Evolutionary conservation across 1,140 invertebrate genomes (phyloP), one percentile per base, ranked within the genome.

Genomic region (Acromyrmex heyeri): DNA sequence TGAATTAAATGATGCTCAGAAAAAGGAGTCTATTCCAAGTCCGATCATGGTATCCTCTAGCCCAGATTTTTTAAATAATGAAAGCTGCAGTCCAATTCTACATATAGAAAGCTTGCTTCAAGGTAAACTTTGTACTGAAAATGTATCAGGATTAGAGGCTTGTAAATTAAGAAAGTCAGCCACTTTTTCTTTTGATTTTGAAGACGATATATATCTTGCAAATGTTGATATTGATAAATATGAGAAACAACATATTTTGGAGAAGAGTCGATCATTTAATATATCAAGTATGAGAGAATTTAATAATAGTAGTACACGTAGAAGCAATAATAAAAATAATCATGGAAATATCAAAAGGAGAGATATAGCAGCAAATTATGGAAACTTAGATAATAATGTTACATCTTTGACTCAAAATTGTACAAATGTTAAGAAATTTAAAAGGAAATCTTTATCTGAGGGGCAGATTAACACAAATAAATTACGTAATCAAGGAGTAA

Each of bases 1-100:
- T 79, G 48, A 79, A 69, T 38, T n/a, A 5, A 53, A 48, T 59
- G 62, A 78, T n/a, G 62, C 48, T 57, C 62, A 65, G 1, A 21
- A 34, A n/a, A 21, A 21, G 38, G 38, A 38, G 61, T 67, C 34
- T 0, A 65, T 38, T 59, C 59, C 77, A 30, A 90, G 86, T 16
- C 72, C 87, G 16, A 75, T 90, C 65, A 87, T 76, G 8, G 30
- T 92, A 79, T 61, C 34, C 27, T 89, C 91, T 16, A 92, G 87
- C 24, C 78, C 90, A 62, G 91, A 91, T 65, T 61, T 59, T 65
- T 59, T 14, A 69, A 64, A 50, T 24, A 5, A 24, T 27, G 65
- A 69, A 69, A 50, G 38, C 21, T 50, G 21, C 21, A 48, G 21
- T 69, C 14, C 65, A 3, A 5, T 59, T 65, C 27, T 12, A 69